Evolutionary conservation across 2,797 vertebrate genomes (phyloP).

Genomic region (Sardinella longiceps): DNA sequence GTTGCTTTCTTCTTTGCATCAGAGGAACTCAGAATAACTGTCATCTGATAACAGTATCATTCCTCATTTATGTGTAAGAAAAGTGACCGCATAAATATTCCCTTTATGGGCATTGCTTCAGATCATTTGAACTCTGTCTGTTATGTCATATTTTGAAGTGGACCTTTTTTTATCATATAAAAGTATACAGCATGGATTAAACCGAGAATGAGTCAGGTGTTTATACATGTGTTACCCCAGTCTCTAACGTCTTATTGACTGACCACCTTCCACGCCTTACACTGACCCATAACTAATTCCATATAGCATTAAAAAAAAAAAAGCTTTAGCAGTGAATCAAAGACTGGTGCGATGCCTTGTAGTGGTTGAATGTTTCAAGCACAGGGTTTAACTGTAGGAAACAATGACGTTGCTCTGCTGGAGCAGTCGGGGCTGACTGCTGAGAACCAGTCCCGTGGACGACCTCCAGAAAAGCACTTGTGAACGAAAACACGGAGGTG

Average conservation of each 20-base stretch:
- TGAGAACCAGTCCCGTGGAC: slow-evolving; percentile 55
- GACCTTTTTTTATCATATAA: background rate
- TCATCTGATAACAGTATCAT: background rate
- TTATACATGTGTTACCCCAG: background rate
- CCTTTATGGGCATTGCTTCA: no score
- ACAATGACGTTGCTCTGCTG: slow-evolving; percentile 58
- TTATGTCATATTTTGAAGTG: no score
- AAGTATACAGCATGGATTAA: background rate
- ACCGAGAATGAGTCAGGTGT: background rate
- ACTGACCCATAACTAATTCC: slow-evolving; percentile 23
- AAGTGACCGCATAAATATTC: background rate
- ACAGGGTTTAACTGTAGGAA: slow-evolving; percentile 52
- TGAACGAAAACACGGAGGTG: slow-evolving; percentile 53
- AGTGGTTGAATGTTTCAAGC: slow-evolving; percentile 47
- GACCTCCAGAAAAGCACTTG: slow-evolving; percentile 58
- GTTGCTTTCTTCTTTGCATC: background rate
- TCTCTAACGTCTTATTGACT: background rate
- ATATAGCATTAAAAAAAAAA: background rate
- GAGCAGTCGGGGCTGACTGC: slow-evolving; percentile 54
- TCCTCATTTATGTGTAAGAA: background rate
- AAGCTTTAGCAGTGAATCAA: slow-evolving; percentile 40
- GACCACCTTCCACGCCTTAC: background rate
- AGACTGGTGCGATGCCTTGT: slow-evolving; percentile 50
- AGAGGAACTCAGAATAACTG: background rate
- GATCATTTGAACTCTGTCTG: no score